Evolutionary conservation across 2,113 vertebrate genomes (phyloP).

Genomic region (Quiscalus mexicanus): DNA sequence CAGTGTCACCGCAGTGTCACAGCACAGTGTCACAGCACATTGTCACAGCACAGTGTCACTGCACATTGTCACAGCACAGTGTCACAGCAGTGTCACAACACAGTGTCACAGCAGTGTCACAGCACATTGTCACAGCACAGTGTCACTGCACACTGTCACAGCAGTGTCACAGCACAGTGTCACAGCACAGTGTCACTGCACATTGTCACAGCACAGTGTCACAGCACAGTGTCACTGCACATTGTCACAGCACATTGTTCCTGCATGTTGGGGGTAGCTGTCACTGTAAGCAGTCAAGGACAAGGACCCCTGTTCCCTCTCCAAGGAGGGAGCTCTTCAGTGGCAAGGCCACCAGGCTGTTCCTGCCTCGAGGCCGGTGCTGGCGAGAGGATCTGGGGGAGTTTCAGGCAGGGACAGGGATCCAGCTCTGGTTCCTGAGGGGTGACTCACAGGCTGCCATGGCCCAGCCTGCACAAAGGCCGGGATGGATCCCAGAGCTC

Average conservation of each 20-base stretch:
- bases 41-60: neutral
- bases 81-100: accelerated
- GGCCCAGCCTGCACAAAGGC: neutral
- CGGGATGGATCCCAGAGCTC: neutral
- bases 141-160: neutral
- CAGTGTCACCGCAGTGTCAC: too few species aligned
- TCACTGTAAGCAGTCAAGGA: neutral
- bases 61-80: neutral
- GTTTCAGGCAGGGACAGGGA: accelerated
- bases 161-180: too few species aligned
- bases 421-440: neutral
- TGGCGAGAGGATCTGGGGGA: neutral
- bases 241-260: neutral
- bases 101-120: accelerated
- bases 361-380: neutral
- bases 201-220: neutral
- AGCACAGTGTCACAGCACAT: neutral
- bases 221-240: accelerated
- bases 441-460: neutral
- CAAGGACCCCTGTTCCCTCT: neutral
- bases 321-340: neutral
- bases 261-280: neutral
- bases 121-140: neutral
- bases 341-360: neutral
- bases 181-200: too few species aligned